Evolutionary conservation across 2,888 invertebrate genomes (phyloP), one percentile per base, ranked within the genome.

Genomic region (Tachina fera): DNA sequence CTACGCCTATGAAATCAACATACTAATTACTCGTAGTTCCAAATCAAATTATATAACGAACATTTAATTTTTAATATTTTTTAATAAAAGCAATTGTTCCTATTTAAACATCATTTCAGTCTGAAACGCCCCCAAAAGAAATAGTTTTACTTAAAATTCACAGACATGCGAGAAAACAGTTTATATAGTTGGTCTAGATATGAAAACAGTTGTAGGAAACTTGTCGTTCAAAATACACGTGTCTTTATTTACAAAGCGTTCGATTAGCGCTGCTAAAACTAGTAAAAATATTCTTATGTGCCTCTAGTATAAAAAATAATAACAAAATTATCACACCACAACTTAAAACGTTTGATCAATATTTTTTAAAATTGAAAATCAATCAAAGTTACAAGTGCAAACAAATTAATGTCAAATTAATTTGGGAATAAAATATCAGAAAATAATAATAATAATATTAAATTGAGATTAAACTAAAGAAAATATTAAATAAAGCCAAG

Each of bases 281-380:
- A 61, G 16, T 49, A 31, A 74, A 31, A 31, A 70, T 58, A 74
- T 72, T 61, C 70, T 47, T 43, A 63, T 22, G 74, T 75, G 56
- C 56, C 53, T 83, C 14, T 43, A 43, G 22, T 78, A 47, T 63
- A 68, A 47, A 74, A 22, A 41, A 75, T 58, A 16, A 67, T 11
- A 58, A 0, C 63, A n/a, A 13, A 47, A n/a, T n/a, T n/a, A 53
- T 43, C 47, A 41, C 16, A 67, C 65, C 31, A 51, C n/a, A 41
- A 58, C 56, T 63, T 31, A 71, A 31, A 58, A 72, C 78, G 87
- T 87, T 88, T 87, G 83, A 88, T 88, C 88, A 83, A 88, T 87
- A 87, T 14, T 75, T 77, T 16, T 61, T 60, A 11, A 49, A 13
- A 61, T 39, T 83, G 65, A 11, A 53, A 70, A 75, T 49, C 63